Percentiles rank a stretch among this genome's conserved stretches.
These are phyloP conservation scores for Lomographa bimaculata DNA, from an alignment of 2,888 invertebrate genomes.

Conservation along the genomic window DNA sequence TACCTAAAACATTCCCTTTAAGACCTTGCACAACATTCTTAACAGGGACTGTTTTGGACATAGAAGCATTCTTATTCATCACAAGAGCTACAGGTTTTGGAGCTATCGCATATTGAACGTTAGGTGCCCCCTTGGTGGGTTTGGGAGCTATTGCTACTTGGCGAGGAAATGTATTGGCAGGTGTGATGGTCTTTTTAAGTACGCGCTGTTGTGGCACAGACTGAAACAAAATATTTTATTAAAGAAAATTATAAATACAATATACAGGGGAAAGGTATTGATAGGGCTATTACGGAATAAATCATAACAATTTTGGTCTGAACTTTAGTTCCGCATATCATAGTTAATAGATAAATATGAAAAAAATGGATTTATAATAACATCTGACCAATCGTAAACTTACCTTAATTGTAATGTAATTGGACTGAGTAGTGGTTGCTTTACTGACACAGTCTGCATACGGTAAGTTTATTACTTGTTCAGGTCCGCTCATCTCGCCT, in stretches of 20 bases:
- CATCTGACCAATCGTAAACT: too few species aligned
- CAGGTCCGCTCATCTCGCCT: conserved; percentile 34
- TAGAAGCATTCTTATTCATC: conserved; percentile 35
- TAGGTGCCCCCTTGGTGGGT: conserved; percentile 30
- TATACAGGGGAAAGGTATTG: too few species aligned
- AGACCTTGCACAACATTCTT: conserved; percentile 44
- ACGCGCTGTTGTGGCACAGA: conserved; percentile 38
- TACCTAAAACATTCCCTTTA: conserved; percentile 61
- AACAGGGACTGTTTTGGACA: conserved; percentile 54
- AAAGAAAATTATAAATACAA: background rate
- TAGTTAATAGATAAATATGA: too few species aligned
- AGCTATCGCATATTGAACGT: conserved; percentile 58
- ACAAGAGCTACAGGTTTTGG: conserved; percentile 60
- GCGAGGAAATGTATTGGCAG: conserved; percentile 45
- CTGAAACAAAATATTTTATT: conserved; percentile 31
- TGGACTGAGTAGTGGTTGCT: conserved; percentile 41
- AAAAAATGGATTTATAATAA: too few species aligned
- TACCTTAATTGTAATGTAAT: conserved; percentile 64
- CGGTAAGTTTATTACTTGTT: conserved; percentile 14
- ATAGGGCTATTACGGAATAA: too few species aligned
- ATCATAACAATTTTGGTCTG: too few species aligned
- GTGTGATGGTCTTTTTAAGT: conserved; percentile 42
- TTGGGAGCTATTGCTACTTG: conserved; percentile 81
- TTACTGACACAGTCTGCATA: conserved; percentile 29
- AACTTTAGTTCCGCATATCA: too few species aligned